Evolutionary conservation across 2,888 invertebrate species (phyloP).

Genomic region (Melikaiella ostensackeni): DNA sequence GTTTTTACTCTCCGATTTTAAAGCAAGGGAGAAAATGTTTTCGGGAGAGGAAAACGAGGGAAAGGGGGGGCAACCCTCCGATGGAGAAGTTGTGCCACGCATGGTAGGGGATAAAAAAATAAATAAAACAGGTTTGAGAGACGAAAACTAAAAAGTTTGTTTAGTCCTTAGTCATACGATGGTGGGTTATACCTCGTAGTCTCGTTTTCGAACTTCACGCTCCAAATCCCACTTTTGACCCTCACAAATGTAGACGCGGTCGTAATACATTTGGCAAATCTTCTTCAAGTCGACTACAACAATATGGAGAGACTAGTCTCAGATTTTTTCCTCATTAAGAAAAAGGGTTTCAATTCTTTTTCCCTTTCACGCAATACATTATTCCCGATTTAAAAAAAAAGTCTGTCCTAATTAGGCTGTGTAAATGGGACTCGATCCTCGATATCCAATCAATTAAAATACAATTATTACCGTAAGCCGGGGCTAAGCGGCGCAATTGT

Average conservation of each 20-base stretch:
- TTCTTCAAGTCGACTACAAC: conserved; percentile 91
- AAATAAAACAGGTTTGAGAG: conserved; percentile 33
- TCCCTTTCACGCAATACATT: conserved; percentile 45
- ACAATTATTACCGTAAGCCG: too few relatives aligned
- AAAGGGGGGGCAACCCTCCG: conserved; percentile 28
- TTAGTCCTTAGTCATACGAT: conserved; percentile 55
- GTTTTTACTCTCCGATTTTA: conserved; percentile 12
- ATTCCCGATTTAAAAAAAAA: conserved; percentile 48
- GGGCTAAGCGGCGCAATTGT: too few relatives aligned
- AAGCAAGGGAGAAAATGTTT: conserved; percentile 12
- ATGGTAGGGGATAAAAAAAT: conserved; percentile 43
- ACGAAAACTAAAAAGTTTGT: conserved; percentile 34
- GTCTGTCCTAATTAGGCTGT: not conserved
- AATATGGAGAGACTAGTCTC: conserved; percentile 67
- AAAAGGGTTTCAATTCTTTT: conserved; percentile 41
- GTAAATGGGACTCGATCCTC: not conserved
- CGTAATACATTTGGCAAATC: conserved; percentile 97
- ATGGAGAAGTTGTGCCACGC: conserved; percentile 22
- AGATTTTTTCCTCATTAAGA: conserved; percentile 56
- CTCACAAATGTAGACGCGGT: conserved; percentile 98
- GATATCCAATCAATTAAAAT: too few relatives aligned
- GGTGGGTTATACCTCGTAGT: conserved; percentile 92
- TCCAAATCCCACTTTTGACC: conserved; percentile 99
- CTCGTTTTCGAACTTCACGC: conserved; percentile 99
- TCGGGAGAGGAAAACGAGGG: not conserved